Conservation (phyloP, 2,113 vertebrate genomes). For the Leptodactylus fuscus region DNA sequence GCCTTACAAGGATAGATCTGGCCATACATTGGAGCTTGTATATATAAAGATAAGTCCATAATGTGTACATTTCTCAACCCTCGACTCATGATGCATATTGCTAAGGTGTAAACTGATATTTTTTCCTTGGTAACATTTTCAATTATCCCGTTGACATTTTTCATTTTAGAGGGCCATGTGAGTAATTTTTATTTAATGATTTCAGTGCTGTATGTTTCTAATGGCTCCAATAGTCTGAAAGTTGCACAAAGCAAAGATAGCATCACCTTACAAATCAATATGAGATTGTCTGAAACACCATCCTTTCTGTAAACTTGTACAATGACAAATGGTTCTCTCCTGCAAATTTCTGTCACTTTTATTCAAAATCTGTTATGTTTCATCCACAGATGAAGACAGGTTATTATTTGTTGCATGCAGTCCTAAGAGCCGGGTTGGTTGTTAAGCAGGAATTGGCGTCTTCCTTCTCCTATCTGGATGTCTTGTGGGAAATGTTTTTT, state of each 20-base stretch:
- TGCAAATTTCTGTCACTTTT: slow-evolving; percentile 63
- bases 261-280: slow-evolving; percentile 74
- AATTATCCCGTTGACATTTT: slow-evolving; percentile 1
- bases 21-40: too few relatives aligned
- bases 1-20: too few relatives aligned
- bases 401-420: background rate
- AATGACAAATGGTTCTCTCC: slow-evolving; percentile 60
- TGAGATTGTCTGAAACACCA: slow-evolving; percentile 69
- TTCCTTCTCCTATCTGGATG: slow-evolving; percentile 41
- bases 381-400: background rate
- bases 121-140: slow-evolving; percentile 52
- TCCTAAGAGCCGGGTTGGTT: slow-evolving; percentile 17
- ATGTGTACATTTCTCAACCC: slow-evolving; percentile 32
- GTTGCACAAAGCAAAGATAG: slow-evolving; percentile 70
- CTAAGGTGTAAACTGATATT: slow-evolving; percentile 49
- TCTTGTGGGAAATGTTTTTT: slow-evolving; percentile 58
- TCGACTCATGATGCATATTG: slow-evolving; percentile 39
- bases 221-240: slow-evolving; percentile 72
- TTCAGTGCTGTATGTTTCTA: slow-evolving; percentile 57
- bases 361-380: slow-evolving; percentile 46
- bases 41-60: slow-evolving; percentile 13
- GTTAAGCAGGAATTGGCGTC: slow-evolving; percentile 44
- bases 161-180: slow-evolving; percentile 36
- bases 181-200: slow-evolving; percentile 50
- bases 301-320: slow-evolving; percentile 55